Percentiles rank a stretch among this genome's conserved stretches.
phyloP scores from a whole-genome alignment of 2,888 invertebrate genomes.

The Amiota communis region DNA sequence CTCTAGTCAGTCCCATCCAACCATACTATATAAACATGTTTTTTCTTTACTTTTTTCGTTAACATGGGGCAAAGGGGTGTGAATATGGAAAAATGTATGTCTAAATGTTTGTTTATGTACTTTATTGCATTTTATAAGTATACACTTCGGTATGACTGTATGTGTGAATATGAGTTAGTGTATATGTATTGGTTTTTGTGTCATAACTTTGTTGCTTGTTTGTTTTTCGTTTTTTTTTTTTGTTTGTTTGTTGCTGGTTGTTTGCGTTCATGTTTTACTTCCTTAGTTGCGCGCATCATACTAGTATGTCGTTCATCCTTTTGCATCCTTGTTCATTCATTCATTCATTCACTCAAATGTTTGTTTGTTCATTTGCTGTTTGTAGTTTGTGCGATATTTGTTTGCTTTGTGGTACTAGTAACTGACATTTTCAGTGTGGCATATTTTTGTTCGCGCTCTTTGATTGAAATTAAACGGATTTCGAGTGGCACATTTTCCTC shows the following conservation, averaged over 20 bases:
- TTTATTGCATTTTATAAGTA: slow-evolving; percentile 3
- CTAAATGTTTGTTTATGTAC: slow-evolving; percentile 4
- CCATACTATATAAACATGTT: too few species aligned
- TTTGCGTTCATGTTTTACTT: slow-evolving; percentile 16
- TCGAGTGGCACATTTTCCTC: slow-evolving; percentile 79
- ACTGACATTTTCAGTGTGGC: slow-evolving; percentile 19
- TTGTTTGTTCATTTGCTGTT: not conserved
- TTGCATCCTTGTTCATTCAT: slow-evolving; percentile 2
- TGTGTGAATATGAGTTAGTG: not conserved
- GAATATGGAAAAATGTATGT: not conserved
- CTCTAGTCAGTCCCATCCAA: too few species aligned
- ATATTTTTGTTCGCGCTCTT: slow-evolving; percentile 22
- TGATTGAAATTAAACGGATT: slow-evolving; percentile 55
- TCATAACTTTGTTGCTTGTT: not conserved
- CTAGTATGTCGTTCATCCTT: not conserved
- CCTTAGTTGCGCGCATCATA: too few species aligned
- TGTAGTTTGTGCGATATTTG: not conserved
- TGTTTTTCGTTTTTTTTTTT: too few species aligned
- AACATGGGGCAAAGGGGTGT: not conserved
- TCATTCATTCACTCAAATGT: not conserved
- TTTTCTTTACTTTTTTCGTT: too few species aligned
- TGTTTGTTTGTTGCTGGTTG: not conserved
- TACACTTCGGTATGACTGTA: not conserved
- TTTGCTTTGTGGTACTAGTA: slow-evolving; percentile 29
- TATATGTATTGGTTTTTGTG: slow-evolving; percentile 10